These are phyloP conservation scores for Psophia crepitans DNA, from an alignment of 2,113 vertebrate genomes.

Conservation along the genomic window DNA sequence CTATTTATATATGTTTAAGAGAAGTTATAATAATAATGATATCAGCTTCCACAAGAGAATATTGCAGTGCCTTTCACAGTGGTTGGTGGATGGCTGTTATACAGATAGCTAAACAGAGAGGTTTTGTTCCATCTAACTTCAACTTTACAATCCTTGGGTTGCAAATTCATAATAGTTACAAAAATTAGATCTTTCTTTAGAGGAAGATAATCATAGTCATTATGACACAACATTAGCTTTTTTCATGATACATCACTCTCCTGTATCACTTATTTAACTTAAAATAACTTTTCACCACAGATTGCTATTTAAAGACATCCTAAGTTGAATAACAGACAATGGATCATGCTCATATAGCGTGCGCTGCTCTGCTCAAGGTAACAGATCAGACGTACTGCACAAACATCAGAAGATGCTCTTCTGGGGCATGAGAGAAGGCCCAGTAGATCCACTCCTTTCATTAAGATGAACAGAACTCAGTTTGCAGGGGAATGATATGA, in stretches of 20 bases:
- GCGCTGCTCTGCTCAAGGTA: neutral
- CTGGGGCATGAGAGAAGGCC: neutral
- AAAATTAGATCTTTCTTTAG: neutral
- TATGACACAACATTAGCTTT: neutral
- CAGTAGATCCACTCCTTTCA: neutral
- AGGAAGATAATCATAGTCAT: neutral
- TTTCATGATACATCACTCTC: neutral
- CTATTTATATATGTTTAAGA: neutral
- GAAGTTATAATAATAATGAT: neutral
- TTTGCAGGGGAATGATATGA: neutral
- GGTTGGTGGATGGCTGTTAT: neutral
- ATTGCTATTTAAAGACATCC: neutral
- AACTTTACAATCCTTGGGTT: neutral
- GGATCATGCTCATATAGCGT: neutral
- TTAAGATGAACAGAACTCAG: neutral
- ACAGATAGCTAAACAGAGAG: neutral
- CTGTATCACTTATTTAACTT: neutral
- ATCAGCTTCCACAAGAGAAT: conserved; percentile 11
- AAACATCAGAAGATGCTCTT: neutral
- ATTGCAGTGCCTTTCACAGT: neutral
- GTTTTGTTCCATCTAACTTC: neutral
- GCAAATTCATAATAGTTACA: neutral
- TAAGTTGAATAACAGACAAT: neutral
- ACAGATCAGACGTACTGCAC: neutral
- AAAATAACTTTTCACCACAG: neutral